Percentiles rank a stretch among this genome's conserved stretches.
These are phyloP conservation scores for Sesia apiformis DNA, from an alignment of 2,888 invertebrate species.

Conservation along the genomic window DNA sequence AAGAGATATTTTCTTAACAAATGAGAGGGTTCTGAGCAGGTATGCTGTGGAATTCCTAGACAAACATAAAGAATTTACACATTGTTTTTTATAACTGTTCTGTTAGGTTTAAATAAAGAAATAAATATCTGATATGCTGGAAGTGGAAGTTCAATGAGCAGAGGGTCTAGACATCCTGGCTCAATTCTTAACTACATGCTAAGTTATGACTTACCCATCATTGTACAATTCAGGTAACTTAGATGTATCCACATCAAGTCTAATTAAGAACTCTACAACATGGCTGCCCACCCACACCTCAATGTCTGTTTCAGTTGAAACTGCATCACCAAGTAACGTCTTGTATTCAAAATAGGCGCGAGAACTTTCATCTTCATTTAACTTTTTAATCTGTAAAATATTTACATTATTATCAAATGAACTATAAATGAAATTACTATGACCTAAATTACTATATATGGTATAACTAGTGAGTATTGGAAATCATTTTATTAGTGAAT, in stretches of 20 bases:
- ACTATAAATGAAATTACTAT: no score
- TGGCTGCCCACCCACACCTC: constrained; percentile 79
- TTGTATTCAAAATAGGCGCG: constrained; percentile 78
- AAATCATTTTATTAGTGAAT: no score
- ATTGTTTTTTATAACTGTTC: no score
- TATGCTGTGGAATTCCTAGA: no score
- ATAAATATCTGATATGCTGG: not conserved
- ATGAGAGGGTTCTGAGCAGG: no score
- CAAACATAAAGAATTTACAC: no score
- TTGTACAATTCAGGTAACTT: constrained; percentile 73
- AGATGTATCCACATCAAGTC: constrained; percentile 77
- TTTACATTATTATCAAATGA: no score
- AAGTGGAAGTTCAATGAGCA: no score
- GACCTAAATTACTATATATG: no score
- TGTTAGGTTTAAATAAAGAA: no score
- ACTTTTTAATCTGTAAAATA: constrained; percentile 49
- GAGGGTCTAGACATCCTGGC: not conserved
- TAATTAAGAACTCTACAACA: constrained; percentile 77
- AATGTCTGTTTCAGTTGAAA: constrained; percentile 73
- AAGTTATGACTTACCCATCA: constrained; percentile 44
- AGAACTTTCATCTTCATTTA: constrained; percentile 68
- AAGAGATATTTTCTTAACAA: no score
- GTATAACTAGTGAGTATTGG: no score
- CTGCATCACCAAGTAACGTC: constrained; percentile 70
- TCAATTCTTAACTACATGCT: not conserved